Evolutionary conservation across 2,113 vertebrate genomes (phyloP).

Genomic region (Vombatus ursinus): DNA sequence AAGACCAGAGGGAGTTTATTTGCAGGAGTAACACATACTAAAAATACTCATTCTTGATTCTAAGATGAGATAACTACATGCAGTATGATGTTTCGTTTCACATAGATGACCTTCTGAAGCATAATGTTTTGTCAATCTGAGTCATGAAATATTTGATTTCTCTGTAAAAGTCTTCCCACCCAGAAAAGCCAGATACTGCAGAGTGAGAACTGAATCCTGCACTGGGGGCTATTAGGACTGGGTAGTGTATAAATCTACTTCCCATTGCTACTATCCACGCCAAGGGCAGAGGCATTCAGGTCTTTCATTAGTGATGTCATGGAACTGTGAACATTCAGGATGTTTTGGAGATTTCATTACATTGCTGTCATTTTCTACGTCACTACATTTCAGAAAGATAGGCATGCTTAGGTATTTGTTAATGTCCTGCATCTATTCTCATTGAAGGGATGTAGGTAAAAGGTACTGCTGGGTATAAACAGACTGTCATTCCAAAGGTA

Average conservation of each 20-base stretch:
- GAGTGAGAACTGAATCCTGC: neutral
- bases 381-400: neutral
- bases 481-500: neutral
- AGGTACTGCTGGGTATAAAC: neutral
- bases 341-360: neutral
- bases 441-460: neutral
- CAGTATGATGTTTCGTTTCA: slow-evolving; percentile 9
- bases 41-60: slow-evolving; percentile 53
- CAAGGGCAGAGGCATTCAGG: neutral
- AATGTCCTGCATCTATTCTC: neutral
- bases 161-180: neutral
- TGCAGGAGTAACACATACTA: slow-evolving; percentile 43
- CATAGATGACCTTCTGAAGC: neutral
- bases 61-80: slow-evolving; percentile 38
- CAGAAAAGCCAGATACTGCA: neutral
- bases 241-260: neutral
- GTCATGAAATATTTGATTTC: slow-evolving; percentile 12
- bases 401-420: neutral
- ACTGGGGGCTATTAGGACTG: neutral
- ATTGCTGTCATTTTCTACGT: neutral
- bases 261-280: neutral
- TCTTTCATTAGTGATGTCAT: neutral
- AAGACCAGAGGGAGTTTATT: slow-evolving; percentile 57
- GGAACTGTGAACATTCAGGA: neutral
- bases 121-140: neutral